Conservation (phyloP, 2,888 invertebrate genomes). For the Caenorhabditis auriculariae region DNA sequence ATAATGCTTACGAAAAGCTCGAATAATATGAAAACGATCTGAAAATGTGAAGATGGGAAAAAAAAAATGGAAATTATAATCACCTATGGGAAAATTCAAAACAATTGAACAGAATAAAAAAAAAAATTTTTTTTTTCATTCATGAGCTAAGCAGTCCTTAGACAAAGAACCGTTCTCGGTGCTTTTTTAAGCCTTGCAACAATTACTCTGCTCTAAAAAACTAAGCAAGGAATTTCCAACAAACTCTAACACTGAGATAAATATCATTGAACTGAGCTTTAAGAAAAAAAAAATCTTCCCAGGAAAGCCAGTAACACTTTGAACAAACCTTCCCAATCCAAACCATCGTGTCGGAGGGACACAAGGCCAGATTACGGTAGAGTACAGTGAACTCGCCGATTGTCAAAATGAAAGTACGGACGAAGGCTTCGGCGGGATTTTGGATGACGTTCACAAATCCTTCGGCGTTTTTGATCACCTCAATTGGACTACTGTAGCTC, state of each 20-base stretch:
- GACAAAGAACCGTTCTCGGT: no score
- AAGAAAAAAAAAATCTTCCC: not conserved
- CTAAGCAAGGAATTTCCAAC: no score
- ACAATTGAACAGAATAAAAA: not conserved
- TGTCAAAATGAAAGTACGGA: constrained; percentile 98
- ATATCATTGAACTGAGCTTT: not conserved
- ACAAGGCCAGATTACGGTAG: constrained; percentile 37
- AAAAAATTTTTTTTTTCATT: constrained; percentile 1
- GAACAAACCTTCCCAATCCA: constrained; percentile 45
- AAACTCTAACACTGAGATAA: no score
- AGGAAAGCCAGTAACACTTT: not conserved
- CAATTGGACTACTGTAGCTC: no score
- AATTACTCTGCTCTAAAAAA: no score
- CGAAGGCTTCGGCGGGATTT: constrained; percentile 32
- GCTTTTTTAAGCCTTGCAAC: no score
- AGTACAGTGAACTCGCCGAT: constrained; percentile 71
- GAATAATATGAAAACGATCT: constrained; percentile 84
- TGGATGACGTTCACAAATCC: constrained; percentile 28
- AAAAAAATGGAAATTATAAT: not conserved
- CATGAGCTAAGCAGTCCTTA: not conserved
- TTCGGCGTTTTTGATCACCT: constrained; percentile 23
- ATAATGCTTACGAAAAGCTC: constrained; percentile 94
- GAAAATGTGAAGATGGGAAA: constrained; percentile 3
- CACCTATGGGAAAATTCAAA: not conserved
- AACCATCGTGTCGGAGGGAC: constrained; percentile 30